Conservation (phyloP, 2,888 invertebrate species). For the Nephrotoma flavescens region DNA sequence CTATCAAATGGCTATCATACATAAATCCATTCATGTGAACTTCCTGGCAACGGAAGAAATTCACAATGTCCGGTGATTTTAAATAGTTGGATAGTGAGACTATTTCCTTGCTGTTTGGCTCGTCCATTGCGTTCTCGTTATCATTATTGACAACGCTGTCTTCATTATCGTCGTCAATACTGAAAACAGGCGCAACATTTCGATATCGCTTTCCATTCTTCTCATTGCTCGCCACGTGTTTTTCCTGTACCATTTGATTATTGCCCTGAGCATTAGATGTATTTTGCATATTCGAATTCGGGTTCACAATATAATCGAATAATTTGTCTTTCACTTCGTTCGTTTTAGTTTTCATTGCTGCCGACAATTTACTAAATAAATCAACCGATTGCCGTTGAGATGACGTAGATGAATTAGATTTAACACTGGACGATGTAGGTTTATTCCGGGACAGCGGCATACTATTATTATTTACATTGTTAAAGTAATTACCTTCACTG, state of each 20-base stretch:
- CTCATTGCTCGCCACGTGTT: constrained; percentile 73
- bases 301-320: constrained; percentile 87
- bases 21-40: constrained; percentile 78
- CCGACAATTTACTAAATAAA: constrained; percentile 68
- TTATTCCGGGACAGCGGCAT: constrained; percentile 19
- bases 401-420: constrained; percentile 17
- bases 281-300: constrained; percentile 33
- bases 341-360: constrained; percentile 79
- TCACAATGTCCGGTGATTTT: constrained; percentile 68
- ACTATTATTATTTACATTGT: constrained; percentile 20
- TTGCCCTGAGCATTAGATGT: background rate
- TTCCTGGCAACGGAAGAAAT: constrained; percentile 84
- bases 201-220: constrained; percentile 77
- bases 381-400: constrained; percentile 38
- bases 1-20: constrained; percentile 75
- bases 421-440: constrained; percentile 20
- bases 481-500: constrained; percentile 35
- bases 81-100: constrained; percentile 69
- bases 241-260: constrained; percentile 38
- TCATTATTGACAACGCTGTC: constrained; percentile 31
- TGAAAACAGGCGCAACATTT: constrained; percentile 84
- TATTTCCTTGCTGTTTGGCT: constrained; percentile 45
- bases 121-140: constrained; percentile 26
- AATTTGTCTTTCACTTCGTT: constrained; percentile 85
- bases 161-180: constrained; percentile 79